Percentiles rank a stretch among this genome's conserved stretches.
Evolutionary conservation across 2,797 vertebrate genomes (phyloP).

Genomic region (Labroides dimidiatus): DNA sequence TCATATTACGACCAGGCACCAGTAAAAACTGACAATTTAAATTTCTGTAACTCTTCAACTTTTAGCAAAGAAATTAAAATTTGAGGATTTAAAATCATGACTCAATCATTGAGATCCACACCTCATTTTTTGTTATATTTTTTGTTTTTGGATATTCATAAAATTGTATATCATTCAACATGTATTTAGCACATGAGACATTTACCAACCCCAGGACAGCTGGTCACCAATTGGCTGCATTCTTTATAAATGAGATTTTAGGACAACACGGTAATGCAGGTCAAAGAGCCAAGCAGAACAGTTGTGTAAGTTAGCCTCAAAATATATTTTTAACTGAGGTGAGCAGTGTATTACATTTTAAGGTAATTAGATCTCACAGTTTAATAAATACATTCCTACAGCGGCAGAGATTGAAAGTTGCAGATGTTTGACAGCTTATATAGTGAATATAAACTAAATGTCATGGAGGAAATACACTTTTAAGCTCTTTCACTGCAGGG

Average conservation of each 20-base stretch:
- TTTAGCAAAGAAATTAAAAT: too few relatives aligned
- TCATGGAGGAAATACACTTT: background rate
- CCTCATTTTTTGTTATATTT: too few relatives aligned
- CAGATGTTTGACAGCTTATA: slow-evolving; percentile 20
- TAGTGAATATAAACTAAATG: slow-evolving; percentile 22
- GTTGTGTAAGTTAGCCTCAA: background rate
- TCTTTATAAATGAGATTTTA: background rate
- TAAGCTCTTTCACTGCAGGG: background rate
- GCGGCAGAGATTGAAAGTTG: slow-evolving; percentile 4
- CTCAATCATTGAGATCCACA: too few relatives aligned
- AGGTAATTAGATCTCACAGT: slow-evolving; percentile 14
- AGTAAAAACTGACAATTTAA: too few relatives aligned
- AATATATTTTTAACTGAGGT: slow-evolving; percentile 5
- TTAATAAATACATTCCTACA: slow-evolving; percentile 8
- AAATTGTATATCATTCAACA: background rate
- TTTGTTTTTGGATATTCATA: background rate
- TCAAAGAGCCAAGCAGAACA: background rate
- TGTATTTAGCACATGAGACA: background rate
- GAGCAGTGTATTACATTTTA: slow-evolving; percentile 15
- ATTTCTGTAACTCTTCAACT: too few relatives aligned
- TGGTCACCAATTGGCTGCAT: background rate
- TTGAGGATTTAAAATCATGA: too few relatives aligned
- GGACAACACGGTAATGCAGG: background rate
- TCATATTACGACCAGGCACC: too few relatives aligned
- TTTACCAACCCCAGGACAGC: background rate